Conservation (phyloP, 2,888 invertebrate genomes). For the Choreutis nemorana region DNA sequence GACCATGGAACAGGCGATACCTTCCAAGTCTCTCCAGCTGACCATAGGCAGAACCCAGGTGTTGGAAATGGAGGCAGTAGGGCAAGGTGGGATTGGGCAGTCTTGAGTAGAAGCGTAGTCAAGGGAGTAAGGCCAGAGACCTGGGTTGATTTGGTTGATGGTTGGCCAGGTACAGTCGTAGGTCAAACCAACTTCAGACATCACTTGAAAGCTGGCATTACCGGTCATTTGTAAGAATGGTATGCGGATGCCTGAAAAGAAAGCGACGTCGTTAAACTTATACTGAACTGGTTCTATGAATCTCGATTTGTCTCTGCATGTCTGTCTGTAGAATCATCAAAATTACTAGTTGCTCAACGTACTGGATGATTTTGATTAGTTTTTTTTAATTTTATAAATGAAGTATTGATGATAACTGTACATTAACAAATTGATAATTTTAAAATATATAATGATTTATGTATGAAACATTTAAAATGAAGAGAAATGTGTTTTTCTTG, state of each 20-base stretch:
- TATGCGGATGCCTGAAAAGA: slow-evolving; percentile 45
- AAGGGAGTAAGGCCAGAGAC: slow-evolving; percentile 74
- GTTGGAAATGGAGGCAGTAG: slow-evolving; percentile 62
- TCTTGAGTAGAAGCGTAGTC: slow-evolving; percentile 66
- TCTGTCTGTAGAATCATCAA: too few relatives aligned
- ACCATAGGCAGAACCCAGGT: slow-evolving; percentile 74
- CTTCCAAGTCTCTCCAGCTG: slow-evolving; percentile 51
- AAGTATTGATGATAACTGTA: too few relatives aligned
- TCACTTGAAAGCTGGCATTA: slow-evolving; percentile 64
- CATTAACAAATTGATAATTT: too few relatives aligned
- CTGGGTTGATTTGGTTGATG: slow-evolving; percentile 31
- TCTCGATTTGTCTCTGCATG: too few relatives aligned
- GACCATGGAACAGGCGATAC: slow-evolving; percentile 62
- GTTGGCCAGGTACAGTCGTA: slow-evolving; percentile 74
- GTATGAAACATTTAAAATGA: too few relatives aligned
- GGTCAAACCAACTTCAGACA: slow-evolving; percentile 46
- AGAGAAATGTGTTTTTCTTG: too few relatives aligned
- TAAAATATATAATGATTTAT: too few relatives aligned
- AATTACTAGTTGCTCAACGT: too few relatives aligned
- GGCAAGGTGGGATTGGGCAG: slow-evolving; percentile 65
- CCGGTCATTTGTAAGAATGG: slow-evolving; percentile 68
- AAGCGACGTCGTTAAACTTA: too few relatives aligned
- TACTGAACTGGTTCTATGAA: too few relatives aligned
- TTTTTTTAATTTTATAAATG: too few relatives aligned
- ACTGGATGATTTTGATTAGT: too few relatives aligned